Base-by-base conservation (phyloP, 2,888 invertebrate genomes). In the Hofmannophila pseudospretella region DNA sequence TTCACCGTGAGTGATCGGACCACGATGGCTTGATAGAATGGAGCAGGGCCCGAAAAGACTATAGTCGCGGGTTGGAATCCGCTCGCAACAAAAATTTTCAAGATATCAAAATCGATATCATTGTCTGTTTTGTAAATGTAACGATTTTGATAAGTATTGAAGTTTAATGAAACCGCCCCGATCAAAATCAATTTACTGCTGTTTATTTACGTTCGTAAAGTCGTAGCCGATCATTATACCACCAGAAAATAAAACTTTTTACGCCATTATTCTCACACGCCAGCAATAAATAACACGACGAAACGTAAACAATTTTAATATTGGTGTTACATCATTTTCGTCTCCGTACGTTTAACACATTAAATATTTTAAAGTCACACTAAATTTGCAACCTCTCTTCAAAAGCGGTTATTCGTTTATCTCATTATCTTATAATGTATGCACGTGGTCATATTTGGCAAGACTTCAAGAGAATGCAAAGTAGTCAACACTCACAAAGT, bases 381-480 rank as follows among this genome's bases (percentile, higher is more conserved):
- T 44, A 42, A 42, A 50, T 54, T 56, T 39, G 29, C 38, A 34
- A 37, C 38, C 35, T 34, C 22, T 39, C 38, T 37, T 34, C 22
- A 22, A 33, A 19, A 38, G 35, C 38, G 40, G 37, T 54, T 47
- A 56, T 58, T 62, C 56, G 47, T 57, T 51, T 49, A 54, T 53
- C 29, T 30, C 29, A 16, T 16, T 30, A 70, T 30, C n/a, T 30
- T 13, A 32, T 32, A 34, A 38, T 29, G 14, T 12, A 65, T 65
- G 62, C 66, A 67, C 56, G 58, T 62, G 69, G 47, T 59, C 52
- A 42, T 63, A 48, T 70, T 67, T 79, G 81, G 81, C 80, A 71
- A 54, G 47, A 52, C 55, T 63, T 76, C 78, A 77, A 75, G 58
- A 59, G 51, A 57, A 62, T 55, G 48, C 42, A 31, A 43, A 58